These are phyloP conservation scores for Dasyurus viverrinus DNA, from an alignment of 2,113 vertebrate genomes.

Conservation along the genomic window DNA sequence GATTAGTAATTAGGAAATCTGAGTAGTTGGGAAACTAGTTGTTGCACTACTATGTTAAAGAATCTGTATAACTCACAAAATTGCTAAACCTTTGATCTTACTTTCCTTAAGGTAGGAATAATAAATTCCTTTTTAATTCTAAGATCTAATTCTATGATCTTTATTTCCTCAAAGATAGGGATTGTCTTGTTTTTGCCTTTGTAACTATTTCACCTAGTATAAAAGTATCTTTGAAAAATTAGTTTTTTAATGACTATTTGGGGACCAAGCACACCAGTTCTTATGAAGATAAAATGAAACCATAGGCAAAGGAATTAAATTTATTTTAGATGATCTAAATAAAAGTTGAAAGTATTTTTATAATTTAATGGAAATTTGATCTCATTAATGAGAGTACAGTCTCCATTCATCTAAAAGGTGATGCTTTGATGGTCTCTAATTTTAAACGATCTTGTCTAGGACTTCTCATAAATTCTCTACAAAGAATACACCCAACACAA, in stretches of 20 bases:
- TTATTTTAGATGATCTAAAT: background rate
- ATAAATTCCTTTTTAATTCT: background rate
- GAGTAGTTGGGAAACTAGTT: background rate
- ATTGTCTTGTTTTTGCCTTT: background rate
- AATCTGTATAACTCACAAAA: background rate
- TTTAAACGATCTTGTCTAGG: background rate
- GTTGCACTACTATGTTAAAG: background rate
- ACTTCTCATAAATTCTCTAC: background rate
- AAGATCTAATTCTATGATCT: background rate
- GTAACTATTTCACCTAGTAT: background rate
- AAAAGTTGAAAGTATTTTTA: background rate
- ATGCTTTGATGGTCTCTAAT: background rate
- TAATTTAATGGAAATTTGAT: background rate
- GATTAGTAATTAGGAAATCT: background rate
- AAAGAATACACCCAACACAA: background rate
- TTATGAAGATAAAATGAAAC: background rate
- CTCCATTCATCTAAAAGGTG: background rate
- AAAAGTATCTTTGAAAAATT: background rate
- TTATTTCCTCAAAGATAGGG: background rate
- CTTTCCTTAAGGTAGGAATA: background rate
- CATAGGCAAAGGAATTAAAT: background rate
- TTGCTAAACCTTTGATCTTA: background rate
- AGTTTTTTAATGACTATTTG: background rate
- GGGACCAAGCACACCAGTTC: background rate
- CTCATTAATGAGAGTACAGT: background rate